These are phyloP conservation scores for Diuraphis noxia DNA, from an alignment of 1,140 invertebrate genomes.

Conservation along the genomic window DNA sequence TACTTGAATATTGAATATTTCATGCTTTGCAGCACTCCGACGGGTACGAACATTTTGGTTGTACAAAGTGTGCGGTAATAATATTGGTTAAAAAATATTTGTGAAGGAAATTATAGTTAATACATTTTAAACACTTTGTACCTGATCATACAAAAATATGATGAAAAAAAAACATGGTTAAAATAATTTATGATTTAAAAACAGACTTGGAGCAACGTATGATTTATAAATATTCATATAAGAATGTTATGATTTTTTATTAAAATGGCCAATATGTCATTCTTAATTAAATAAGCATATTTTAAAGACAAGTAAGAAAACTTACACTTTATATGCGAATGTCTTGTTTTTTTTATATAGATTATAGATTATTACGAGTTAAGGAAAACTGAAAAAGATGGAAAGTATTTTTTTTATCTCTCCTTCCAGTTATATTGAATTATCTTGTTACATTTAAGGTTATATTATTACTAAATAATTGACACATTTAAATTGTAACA, in stretches of 20 bases:
- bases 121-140: neutral
- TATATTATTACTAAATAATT: neutral
- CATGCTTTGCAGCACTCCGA: neutral
- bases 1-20: neutral
- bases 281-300: neutral
- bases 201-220: neutral
- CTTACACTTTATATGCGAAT: neutral
- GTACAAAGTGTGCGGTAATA: neutral
- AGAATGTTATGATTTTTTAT: neutral
- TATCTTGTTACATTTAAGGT: neutral
- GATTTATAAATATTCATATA: neutral
- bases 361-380: neutral
- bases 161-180: neutral
- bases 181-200: neutral
- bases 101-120: neutral
- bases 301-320: neutral
- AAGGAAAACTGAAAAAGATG: neutral
- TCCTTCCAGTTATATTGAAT: neutral
- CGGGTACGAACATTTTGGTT: neutral
- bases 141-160: neutral
- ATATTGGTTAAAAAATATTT: neutral
- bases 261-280: neutral
- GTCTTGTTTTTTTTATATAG: no score
- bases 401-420: neutral
- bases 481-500: neutral